Base-by-base conservation (phyloP, 2,113 vertebrate species). In the Diphyllodes magnificus region DNA sequence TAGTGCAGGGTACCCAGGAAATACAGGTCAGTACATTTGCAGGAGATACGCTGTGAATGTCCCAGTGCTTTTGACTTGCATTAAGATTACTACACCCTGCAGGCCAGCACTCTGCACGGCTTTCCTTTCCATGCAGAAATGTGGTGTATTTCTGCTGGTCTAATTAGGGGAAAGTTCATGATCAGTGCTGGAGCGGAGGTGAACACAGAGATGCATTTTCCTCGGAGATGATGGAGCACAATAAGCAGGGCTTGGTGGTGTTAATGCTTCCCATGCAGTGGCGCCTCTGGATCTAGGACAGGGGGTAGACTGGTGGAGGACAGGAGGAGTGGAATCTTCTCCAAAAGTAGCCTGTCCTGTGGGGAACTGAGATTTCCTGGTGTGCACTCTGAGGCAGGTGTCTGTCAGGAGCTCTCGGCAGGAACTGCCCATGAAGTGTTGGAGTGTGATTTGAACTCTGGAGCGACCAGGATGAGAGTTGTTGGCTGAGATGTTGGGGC, bases 371-470 rank as follows among this genome's bases (percentile, higher is more conserved):
- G 33, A 11, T 6, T 7, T 21, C n/a, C 18, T 25, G 56, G 11
- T 22, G 15, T 40, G n/a, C n/a, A 49, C 5, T 14, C 25, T 47
- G 40, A 56, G n/a, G 15, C 40, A 73, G 50, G 28, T 14, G 30
- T 31, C 13, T 77, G 66, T 13, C 44, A 63, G 57, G 45, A 75
- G 65, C 4, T 33, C 23, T 14, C 4, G 10, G 82, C 13, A 66
- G 44, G 21, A 68, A 0, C 6, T 45, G 21, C 21, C 39, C 16
- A 4, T 13, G 0, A 19, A 42, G 9, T 10, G 6, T 9, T 2
- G 2, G n/a, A 40, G 28, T 28, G 17, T 1, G 4, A 16, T 66
- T 82, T 45, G 23, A 90, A 44, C 15, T 15, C 8, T 5, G 7
- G 25, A 49, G 30, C 12, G 53, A 6, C 15, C 27, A 22, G 23